Percentiles rank a stretch among this genome's conserved stretches.
Conservation (phyloP, 2,797 vertebrate genomes). For the Crocidura indochinensis region DNA sequence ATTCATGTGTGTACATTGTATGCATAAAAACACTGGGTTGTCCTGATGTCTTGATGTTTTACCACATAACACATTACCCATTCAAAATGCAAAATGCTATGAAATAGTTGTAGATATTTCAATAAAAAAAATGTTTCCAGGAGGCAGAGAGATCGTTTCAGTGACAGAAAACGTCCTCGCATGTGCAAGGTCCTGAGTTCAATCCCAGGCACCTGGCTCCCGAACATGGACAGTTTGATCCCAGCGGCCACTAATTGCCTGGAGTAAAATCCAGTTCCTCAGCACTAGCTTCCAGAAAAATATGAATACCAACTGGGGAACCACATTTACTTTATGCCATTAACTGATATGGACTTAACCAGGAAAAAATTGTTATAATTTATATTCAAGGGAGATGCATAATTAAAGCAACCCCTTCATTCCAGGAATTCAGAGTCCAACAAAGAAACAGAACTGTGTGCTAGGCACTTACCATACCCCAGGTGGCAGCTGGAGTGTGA, state of each 20-base stretch:
- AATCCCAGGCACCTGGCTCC: too few relatives aligned
- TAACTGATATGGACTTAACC: constrained; percentile 42
- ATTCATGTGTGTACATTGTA: too few relatives aligned
- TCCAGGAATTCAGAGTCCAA: not conserved
- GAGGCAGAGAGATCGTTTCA: too few relatives aligned
- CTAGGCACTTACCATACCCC: too few relatives aligned
- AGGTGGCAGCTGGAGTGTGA: not conserved
- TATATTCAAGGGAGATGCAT: not conserved
- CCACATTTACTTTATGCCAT: not conserved
- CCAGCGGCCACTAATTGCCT: too few relatives aligned
- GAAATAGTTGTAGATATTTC: not conserved
- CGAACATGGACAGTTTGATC: too few relatives aligned
- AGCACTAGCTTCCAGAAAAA: too few relatives aligned
- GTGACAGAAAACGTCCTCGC: too few relatives aligned
- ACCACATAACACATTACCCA: not conserved
- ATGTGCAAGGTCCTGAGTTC: too few relatives aligned
- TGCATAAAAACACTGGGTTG: not conserved
- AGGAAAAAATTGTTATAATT: not conserved
- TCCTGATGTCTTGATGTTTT: not conserved
- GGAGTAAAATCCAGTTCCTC: too few relatives aligned
- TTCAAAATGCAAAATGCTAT: constrained; percentile 45
- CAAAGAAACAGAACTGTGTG: not conserved
- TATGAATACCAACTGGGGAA: too few relatives aligned
- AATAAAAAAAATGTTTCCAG: not conserved
- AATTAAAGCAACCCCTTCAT: not conserved